These are phyloP conservation scores for Lingula anatina DNA, from an alignment of 2,888 invertebrate species.

Conservation along the genomic window DNA sequence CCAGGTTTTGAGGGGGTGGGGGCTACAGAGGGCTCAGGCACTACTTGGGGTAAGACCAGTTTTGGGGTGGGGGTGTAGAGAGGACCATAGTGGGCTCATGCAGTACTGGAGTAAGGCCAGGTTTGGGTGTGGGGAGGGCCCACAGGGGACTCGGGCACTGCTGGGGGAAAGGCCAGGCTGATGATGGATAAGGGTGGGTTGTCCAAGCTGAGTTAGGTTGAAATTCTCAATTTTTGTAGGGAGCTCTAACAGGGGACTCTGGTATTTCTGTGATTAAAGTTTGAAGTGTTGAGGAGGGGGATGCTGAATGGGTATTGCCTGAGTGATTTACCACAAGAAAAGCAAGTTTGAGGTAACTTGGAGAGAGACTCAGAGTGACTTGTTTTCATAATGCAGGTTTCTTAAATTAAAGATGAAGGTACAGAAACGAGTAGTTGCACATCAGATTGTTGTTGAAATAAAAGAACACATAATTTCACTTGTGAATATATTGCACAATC, in stretches of 20 bases:
- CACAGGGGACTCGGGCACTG: constrained; percentile 99
- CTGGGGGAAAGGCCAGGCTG: constrained; percentile 98
- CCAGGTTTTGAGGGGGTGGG: too few relatives aligned
- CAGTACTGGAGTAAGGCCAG: constrained; percentile 96
- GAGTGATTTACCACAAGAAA: too few relatives aligned
- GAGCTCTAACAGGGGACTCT: constrained; percentile 97
- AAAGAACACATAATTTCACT: too few relatives aligned
- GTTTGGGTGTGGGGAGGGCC: too few relatives aligned
- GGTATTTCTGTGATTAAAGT: too few relatives aligned
- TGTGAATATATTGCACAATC: too few relatives aligned
- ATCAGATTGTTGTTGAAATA: too few relatives aligned
- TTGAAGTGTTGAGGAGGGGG: too few relatives aligned
- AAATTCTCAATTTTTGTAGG: too few relatives aligned
- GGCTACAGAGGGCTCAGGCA: constrained; percentile 98
- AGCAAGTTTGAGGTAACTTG: constrained; percentile 2
- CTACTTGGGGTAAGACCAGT: constrained; percentile 98
- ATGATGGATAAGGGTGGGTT: constrained; percentile 96
- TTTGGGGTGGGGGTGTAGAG: constrained; percentile 89
- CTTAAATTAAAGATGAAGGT: too few relatives aligned
- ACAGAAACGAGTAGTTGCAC: too few relatives aligned
- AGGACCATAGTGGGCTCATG: constrained; percentile 98
- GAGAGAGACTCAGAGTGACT: neutral
- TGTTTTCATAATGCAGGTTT: neutral
- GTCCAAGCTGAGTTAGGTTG: constrained; percentile 98
- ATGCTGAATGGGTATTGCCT: too few relatives aligned